phyloP scores from a whole-genome alignment of 2,797 vertebrate species.

The Helarctos malayanus region DNA sequence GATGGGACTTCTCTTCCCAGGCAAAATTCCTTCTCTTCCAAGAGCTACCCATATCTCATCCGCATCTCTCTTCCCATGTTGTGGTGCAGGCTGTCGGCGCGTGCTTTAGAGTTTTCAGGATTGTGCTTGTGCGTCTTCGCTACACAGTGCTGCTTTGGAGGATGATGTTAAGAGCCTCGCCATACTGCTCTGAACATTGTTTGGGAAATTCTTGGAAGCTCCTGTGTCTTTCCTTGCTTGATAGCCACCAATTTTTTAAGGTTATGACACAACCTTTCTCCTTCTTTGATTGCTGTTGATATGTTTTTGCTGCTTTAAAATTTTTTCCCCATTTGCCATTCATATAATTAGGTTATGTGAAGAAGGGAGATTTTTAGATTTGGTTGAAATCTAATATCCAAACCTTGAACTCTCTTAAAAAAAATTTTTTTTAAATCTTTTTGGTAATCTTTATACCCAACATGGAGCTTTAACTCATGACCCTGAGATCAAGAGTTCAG shows the following conservation, averaged over 20 bases:
- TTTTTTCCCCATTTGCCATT: not conserved
- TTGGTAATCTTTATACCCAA: not conserved
- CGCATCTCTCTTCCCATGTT: not conserved
- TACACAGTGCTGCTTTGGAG: not conserved
- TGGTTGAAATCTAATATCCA: slow-evolving; percentile 27
- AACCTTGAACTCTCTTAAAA: slow-evolving; percentile 9
- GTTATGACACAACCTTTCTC: not conserved
- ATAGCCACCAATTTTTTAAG: slow-evolving; percentile 3
- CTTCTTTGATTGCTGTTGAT: not conserved
- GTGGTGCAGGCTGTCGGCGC: not conserved
- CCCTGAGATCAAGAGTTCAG: not conserved
- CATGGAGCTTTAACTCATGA: not conserved
- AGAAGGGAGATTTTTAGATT: slow-evolving; percentile 35
- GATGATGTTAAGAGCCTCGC: not conserved
- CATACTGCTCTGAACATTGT: not conserved
- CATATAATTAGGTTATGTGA: slow-evolving; percentile 30
- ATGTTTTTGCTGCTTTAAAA: not conserved
- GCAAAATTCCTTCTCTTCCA: not conserved
- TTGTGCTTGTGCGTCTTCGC: not conserved
- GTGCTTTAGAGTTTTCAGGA: not conserved
- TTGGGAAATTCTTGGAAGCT: slow-evolving; percentile 24
- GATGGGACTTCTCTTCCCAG: not conserved
- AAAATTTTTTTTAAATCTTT: not conserved
- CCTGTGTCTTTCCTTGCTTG: not conserved
- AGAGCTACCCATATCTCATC: not conserved